Evolutionary conservation across 2,797 vertebrate genomes (phyloP).

Genomic region (Lepilemur ruficaudatus): DNA sequence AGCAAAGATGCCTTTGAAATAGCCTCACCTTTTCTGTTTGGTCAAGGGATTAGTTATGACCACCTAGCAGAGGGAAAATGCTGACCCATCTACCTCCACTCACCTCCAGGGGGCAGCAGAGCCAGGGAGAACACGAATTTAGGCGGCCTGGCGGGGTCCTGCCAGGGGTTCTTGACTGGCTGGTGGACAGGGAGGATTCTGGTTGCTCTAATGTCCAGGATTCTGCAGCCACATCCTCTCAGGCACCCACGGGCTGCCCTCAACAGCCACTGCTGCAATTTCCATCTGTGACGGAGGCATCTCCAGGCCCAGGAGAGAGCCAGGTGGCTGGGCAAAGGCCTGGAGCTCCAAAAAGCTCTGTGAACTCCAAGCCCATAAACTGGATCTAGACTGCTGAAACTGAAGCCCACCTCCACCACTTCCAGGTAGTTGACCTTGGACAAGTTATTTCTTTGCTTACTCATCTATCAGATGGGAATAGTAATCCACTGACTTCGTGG

Average conservation of each 20-base stretch:
- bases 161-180: rapidly evolving
- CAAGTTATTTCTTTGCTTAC: background rate
- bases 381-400: background rate
- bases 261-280: background rate
- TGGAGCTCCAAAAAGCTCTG: background rate
- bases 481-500: too few relatives aligned
- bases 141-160: rapidly evolving
- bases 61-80: background rate
- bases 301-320: background rate
- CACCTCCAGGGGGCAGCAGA: conserved; percentile 59
- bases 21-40: background rate
- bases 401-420: background rate
- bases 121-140: background rate
- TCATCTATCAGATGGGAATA: background rate
- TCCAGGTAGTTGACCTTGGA: background rate
- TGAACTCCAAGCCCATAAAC: background rate
- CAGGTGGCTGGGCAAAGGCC: background rate
- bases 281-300: background rate
- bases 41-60: background rate
- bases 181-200: background rate
- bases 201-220: background rate
- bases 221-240: background rate
- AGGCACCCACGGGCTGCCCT: too few relatives aligned
- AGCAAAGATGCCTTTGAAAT: background rate
- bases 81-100: background rate